Percentiles rank a stretch among this genome's conserved stretches.
These are phyloP conservation scores for Drepana falcataria DNA, from an alignment of 2,888 invertebrate species.

Conservation along the genomic window DNA sequence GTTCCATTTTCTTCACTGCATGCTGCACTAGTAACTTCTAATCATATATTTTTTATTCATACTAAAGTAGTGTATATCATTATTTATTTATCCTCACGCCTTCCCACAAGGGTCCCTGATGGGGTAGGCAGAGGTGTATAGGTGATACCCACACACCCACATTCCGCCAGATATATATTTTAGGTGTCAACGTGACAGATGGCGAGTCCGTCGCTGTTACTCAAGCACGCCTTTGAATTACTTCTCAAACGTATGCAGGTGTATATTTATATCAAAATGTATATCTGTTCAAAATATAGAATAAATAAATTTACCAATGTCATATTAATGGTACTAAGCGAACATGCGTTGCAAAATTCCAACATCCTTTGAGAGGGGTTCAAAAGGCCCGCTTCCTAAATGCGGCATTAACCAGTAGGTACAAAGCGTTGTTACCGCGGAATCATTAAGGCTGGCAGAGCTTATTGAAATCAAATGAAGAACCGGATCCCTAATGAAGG, in stretches of 20 bases:
- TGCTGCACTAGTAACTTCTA: not conserved
- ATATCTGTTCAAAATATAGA: not conserved
- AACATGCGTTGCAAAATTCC: constrained; percentile 40
- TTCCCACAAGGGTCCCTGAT: too few relatives aligned
- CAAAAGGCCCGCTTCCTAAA: constrained; percentile 72
- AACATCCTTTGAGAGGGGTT: constrained; percentile 44
- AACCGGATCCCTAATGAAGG: constrained; percentile 76
- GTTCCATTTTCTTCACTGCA: not conserved
- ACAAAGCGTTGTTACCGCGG: constrained; percentile 62
- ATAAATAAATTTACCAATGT: constrained; percentile 40
- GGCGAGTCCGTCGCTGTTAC: too few relatives aligned
- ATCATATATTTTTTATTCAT: not conserved
- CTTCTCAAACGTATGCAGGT: too few relatives aligned
- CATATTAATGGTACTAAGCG: constrained; percentile 47
- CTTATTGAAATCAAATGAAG: constrained; percentile 74
- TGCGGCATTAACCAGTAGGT: constrained; percentile 65
- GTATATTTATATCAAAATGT: too few relatives aligned
- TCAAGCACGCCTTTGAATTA: too few relatives aligned
- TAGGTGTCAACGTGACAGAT: too few relatives aligned
- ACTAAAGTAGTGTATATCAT: too few relatives aligned
- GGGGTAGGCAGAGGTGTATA: too few relatives aligned
- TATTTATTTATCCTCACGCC: too few relatives aligned
- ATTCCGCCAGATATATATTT: too few relatives aligned
- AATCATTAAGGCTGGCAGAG: constrained; percentile 66
- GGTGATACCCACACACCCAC: too few relatives aligned